These are phyloP conservation scores for Diloba caeruleocephala DNA, from an alignment of 2,888 invertebrate species.

Conservation along the genomic window DNA sequence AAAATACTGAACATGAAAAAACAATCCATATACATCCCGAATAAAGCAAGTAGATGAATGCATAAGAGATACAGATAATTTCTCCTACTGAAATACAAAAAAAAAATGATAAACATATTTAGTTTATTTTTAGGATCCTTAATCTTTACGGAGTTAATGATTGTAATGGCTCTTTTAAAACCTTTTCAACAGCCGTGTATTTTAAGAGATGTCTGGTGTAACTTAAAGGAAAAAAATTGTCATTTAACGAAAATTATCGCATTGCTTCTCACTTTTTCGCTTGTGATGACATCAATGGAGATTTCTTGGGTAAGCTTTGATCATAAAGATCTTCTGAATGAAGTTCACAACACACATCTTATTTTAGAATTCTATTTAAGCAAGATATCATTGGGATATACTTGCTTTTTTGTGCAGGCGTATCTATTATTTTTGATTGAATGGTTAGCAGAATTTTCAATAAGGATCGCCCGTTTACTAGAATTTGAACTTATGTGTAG, in stretches of 20 bases:
- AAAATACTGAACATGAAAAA: not conserved
- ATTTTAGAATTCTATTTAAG: constrained; percentile 63
- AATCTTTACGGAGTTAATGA: constrained; percentile 63
- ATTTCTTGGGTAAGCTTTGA: constrained; percentile 62
- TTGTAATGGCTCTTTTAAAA: constrained; percentile 69
- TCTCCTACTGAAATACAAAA: too few species aligned
- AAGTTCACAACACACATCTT: constrained; percentile 54
- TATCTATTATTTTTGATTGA: constrained; percentile 70
- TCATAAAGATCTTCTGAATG: constrained; percentile 53
- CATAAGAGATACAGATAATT: too few species aligned
- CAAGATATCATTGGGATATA: constrained; percentile 63
- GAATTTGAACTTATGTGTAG: constrained; percentile 81
- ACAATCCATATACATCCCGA: not conserved
- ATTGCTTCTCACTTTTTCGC: constrained; percentile 45
- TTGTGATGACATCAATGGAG: constrained; percentile 64
- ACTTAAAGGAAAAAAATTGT: constrained; percentile 49
- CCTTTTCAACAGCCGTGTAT: constrained; percentile 68
- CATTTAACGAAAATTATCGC: constrained; percentile 54
- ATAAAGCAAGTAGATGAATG: not conserved
- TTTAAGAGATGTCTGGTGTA: constrained; percentile 69
- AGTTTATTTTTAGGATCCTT: constrained; percentile 57
- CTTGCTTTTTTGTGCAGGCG: constrained; percentile 62
- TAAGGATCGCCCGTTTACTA: constrained; percentile 68
- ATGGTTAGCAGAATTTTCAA: constrained; percentile 62
- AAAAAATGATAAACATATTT: constrained; percentile 70